phyloP scores from a whole-genome alignment of 1,140 invertebrate species.

The Helicoverpa zea region DNA sequence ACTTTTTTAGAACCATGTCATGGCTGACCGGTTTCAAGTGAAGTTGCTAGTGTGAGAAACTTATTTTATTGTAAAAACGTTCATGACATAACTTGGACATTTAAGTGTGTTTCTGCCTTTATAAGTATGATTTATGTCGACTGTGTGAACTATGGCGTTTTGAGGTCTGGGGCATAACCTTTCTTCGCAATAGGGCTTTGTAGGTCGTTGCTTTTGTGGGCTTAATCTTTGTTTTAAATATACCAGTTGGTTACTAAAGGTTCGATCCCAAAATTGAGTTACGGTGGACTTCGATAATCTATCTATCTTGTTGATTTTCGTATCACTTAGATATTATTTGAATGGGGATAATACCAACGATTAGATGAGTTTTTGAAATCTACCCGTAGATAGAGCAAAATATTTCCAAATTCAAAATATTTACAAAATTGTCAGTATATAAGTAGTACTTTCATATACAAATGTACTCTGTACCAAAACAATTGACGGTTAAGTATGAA shows the following conservation, averaged over 20 bases:
- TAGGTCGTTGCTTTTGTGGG: not conserved
- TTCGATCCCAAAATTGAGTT: no score
- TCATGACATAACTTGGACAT: conserved; percentile 15
- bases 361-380: not conserved
- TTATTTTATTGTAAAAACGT: conserved; percentile 17
- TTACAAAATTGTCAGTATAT: no score
- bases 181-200: not conserved
- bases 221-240: no score
- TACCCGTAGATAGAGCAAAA: not conserved
- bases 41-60: conserved; percentile 16
- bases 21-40: conserved; percentile 10
- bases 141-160: conserved; percentile 20
- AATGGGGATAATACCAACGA: not conserved
- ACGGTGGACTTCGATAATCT: not conserved
- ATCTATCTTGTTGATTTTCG: no score
- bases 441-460: no score
- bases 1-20: conserved; percentile 25
- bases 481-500: not conserved
- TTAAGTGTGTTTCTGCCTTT: conserved; percentile 2
- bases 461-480: no score
- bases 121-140: not conserved
- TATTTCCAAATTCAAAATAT: not conserved
- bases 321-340: not conserved
- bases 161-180: conserved; percentile 17
- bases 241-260: no score